Evolutionary conservation across 1,140 invertebrate species (phyloP), one percentile per base, ranked within the genome.

Genomic region (Pomacea maculata): DNA sequence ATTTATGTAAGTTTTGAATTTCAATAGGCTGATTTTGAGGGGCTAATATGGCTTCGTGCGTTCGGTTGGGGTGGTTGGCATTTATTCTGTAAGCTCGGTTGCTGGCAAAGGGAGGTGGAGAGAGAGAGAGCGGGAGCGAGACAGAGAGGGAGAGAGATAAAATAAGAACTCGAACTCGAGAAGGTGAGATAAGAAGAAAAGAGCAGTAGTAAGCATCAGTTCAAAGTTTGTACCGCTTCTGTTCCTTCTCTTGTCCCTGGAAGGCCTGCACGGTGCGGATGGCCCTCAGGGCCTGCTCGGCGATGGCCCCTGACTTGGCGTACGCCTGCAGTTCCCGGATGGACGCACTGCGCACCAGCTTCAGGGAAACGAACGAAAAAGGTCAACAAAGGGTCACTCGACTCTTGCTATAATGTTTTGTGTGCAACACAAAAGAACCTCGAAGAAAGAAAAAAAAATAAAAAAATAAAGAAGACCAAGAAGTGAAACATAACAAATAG

Each of bases 101-200:
- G 0, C 6, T 0, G 34, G 6, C 34, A 6, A 6, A 45, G 34
- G 34, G 34, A 45, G 34, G 34, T 45, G 0, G 34, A 0, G 34
- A 45, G 34, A 6, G 6, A 45, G 6, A 21, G 65, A 67, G 65
- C 2, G 65, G 6, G 65, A 67, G 65, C 2, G 65, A 83, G n/a
- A 95, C 17, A 2, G 65, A 67, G 6, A 67, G 65, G 4, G 65
- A 67, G 65, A 67, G 6, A 67, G 65, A 67, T 2, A 2, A 25
- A 4, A 7, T 67, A 2, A 21, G 65, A 21, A 25, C 17, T 19
- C 25, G 65, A 67, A 25, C 25, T 19, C 1, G 65, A 67, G 65
- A 67, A 2, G 91, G 86, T 94, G 93, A 11, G 88, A 83, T 73
- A 93, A 92, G 85, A 95, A 96, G 70, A 89, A 74, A 64, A 82